phyloP scores from a whole-genome alignment of 2,113 vertebrate species.

The Naja naja region DNA sequence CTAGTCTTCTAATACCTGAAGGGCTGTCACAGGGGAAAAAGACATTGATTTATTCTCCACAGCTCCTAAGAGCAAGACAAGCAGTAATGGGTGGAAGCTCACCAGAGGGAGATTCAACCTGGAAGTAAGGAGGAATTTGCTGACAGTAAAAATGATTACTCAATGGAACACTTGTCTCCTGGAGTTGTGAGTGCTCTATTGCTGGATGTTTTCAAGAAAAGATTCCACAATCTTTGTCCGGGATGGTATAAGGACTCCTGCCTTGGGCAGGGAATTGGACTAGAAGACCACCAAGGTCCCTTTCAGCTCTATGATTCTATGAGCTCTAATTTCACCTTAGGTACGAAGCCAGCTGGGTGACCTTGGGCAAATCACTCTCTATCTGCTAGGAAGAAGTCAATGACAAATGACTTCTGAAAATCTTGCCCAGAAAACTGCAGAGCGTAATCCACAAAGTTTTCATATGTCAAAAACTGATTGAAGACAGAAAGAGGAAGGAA shows the following conservation, averaged over 20 bases:
- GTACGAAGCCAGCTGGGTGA: not conserved
- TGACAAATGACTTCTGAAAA: not conserved
- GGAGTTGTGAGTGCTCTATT: not conserved
- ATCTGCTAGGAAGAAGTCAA: not conserved
- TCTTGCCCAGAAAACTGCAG: not conserved
- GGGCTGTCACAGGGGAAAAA: not conserved
- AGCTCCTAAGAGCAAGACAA: not conserved
- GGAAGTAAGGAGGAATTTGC: not conserved
- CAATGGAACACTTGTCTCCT: not conserved
- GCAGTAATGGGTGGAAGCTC: not conserved
- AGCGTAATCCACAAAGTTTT: not conserved
- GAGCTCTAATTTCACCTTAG: not conserved
- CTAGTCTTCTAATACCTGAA: not conserved
- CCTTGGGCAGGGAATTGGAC: not conserved
- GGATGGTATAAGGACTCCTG: not conserved
- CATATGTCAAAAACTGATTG: not conserved
- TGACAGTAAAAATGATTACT: not conserved
- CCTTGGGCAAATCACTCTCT: not conserved
- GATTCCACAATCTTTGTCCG: not conserved
- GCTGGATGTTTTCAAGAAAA: not conserved
- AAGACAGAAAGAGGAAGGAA: not conserved
- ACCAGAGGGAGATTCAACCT: not conserved
- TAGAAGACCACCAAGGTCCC: not conserved
- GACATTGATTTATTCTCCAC: not conserved
- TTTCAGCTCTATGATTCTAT: not conserved